A percentile compares a stretch with the other conserved stretches of the same genome.
phyloP scores from a whole-genome alignment of 2,113 vertebrate species.

The Enhydra lutris region DNA sequence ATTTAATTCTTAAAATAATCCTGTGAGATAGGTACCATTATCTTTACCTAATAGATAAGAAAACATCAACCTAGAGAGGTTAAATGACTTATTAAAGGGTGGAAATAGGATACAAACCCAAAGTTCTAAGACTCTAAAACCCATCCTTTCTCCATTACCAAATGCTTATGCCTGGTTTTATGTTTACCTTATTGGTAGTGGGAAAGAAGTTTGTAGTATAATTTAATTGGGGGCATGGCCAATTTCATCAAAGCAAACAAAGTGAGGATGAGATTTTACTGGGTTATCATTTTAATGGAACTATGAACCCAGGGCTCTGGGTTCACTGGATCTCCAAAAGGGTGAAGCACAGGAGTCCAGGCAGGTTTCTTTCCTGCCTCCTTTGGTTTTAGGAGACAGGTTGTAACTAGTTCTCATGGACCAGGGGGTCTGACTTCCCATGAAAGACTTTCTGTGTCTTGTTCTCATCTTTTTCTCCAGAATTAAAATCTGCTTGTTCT shows the following conservation, averaged over 20 bases:
- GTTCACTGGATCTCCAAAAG: neutral
- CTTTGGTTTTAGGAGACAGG: neutral
- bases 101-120: neutral
- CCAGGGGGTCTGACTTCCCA: neutral
- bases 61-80: neutral
- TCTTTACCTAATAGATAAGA: slow-evolving; percentile 29
- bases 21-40: neutral
- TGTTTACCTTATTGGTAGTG: neutral
- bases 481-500: neutral
- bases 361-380: neutral
- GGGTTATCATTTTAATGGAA: neutral
- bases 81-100: slow-evolving; percentile 19
- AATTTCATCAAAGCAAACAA: slow-evolving; percentile 3
- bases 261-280: neutral
- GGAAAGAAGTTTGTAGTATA: neutral
- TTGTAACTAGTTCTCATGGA: neutral
- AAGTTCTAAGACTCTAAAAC: neutral
- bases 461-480: neutral
- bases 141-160: neutral
- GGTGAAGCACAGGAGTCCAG: neutral
- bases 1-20: slow-evolving; percentile 50
- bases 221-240: neutral
- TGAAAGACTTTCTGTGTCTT: neutral
- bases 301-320: neutral
- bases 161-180: neutral